Conservation (phyloP, 2,888 invertebrate genomes). For the Macaria liturata region DNA sequence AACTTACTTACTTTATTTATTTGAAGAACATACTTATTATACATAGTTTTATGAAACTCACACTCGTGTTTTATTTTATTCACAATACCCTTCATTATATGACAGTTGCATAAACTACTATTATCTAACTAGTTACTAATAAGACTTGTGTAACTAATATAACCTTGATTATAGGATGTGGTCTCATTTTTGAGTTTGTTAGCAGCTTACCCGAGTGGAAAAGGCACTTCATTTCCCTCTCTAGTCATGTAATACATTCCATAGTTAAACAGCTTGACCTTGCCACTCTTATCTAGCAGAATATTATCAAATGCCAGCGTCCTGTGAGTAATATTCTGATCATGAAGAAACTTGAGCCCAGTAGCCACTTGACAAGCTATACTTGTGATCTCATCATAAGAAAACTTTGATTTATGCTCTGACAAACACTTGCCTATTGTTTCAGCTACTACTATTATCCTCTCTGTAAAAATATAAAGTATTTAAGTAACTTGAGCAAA, state of each 20-base stretch:
- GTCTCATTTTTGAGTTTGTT: no score
- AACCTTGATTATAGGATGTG: no score
- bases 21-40: no score
- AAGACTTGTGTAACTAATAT: no score
- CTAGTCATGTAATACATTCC: slow-evolving; percentile 97
- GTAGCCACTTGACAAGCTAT: slow-evolving; percentile 89
- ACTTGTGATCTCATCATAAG: slow-evolving; percentile 79
- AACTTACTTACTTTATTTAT: no score
- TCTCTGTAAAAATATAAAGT: slow-evolving; percentile 78
- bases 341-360: slow-evolving; percentile 89
- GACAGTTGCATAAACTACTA: no score
- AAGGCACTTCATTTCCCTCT: slow-evolving; percentile 92
- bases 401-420: slow-evolving; percentile 71
- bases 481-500: no score
- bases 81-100: no score
- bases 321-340: slow-evolving; percentile 88
- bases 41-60: no score
- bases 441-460: slow-evolving; percentile 92
- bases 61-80: no score
- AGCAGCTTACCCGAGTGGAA: slow-evolving; percentile 90
- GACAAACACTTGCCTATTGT: slow-evolving; percentile 87
- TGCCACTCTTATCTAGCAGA: slow-evolving; percentile 87
- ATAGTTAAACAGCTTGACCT: slow-evolving; percentile 95
- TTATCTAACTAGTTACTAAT: no score
- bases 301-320: slow-evolving; percentile 93